Base-by-base conservation (phyloP, 2,888 invertebrate genomes). In the Caenorhabditis imperialis region DNA sequence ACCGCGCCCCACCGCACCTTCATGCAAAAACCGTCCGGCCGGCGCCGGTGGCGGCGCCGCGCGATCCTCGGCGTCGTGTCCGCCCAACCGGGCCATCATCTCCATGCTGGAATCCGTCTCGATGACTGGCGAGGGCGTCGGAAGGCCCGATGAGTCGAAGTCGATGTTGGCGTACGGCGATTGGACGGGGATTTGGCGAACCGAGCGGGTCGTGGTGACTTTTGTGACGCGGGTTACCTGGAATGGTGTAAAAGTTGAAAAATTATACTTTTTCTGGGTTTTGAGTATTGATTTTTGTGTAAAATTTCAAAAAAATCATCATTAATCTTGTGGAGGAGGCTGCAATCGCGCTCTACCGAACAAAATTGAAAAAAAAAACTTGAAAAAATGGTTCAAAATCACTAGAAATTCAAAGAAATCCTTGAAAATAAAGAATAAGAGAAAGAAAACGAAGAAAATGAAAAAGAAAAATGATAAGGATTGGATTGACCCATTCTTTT, bases 221-320 rank as follows among this genome's bases (percentile, higher is more conserved):
- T 88, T 88, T 23, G 88, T 88, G 22, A 88, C 85, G 22, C 85
- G 81, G 14, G 88, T 88, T 30, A 88, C 85, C 87, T 87, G 54
- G 10, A 78, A 54, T n/a, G n/a, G n/a, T n/a, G n/a, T n/a, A n/a
- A n/a, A n/a, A n/a, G n/a, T n/a, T n/a, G n/a, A n/a, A n/a, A n/a
- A n/a, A n/a, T n/a, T n/a, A n/a, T n/a, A n/a, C n/a, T n/a, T n/a
- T n/a, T n/a, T n/a, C n/a, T n/a, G n/a, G n/a, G n/a, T n/a, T n/a
- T n/a, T n/a, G n/a, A n/a, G n/a, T n/a, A n/a, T n/a, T n/a, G n/a
- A n/a, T n/a, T n/a, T n/a, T n/a, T n/a, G n/a, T n/a, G n/a, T n/a
- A n/a, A n/a, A n/a, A n/a, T n/a, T n/a, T n/a, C n/a, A n/a, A n/a
- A n/a, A n/a, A n/a, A n/a, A n/a, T n/a, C n/a, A n/a, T n/a, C n/a